These are phyloP conservation scores for Pseudanteris insignis DNA, from an alignment of 2,888 invertebrate species.

Conservation along the genomic window DNA sequence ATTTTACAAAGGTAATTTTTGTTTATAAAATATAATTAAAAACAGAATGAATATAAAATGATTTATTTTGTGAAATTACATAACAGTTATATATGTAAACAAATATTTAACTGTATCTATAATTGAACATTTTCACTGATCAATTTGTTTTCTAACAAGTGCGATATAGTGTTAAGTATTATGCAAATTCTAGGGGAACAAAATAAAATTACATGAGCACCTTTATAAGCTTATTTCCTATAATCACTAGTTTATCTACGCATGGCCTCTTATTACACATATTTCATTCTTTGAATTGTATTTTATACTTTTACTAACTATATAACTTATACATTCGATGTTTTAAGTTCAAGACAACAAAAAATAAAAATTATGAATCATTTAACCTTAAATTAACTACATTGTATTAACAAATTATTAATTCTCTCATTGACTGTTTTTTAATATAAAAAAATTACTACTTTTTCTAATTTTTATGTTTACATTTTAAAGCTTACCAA, in stretches of 20 bases:
- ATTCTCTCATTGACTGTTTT: no score
- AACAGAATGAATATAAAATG: constrained; percentile 55
- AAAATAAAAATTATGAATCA: neutral
- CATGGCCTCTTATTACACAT: constrained; percentile 11
- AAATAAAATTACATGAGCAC: constrained; percentile 25
- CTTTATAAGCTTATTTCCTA: constrained; percentile 30
- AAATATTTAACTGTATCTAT: constrained; percentile 59
- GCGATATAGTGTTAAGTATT: constrained; percentile 53
- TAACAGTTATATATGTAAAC: constrained; percentile 60
- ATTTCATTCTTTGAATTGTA: constrained; percentile 10
- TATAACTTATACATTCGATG: no score
- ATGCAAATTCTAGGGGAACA: constrained; percentile 25
- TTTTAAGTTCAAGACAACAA: neutral
- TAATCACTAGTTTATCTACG: constrained; percentile 19
- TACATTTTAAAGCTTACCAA: no score
- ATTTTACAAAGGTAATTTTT: no score
- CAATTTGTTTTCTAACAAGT: constrained; percentile 60
- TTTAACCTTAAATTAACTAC: no score
- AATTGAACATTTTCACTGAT: constrained; percentile 55
- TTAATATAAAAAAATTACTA: no score
- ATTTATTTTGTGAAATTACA: constrained; percentile 58
- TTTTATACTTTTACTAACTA: constrained; percentile 9
- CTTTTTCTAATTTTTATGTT: no score
- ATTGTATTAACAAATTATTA: no score
- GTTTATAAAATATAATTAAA: neutral